Evolutionary conservation across 2,113 vertebrate genomes (phyloP).

Genomic region (Muntiacus reevesi): DNA sequence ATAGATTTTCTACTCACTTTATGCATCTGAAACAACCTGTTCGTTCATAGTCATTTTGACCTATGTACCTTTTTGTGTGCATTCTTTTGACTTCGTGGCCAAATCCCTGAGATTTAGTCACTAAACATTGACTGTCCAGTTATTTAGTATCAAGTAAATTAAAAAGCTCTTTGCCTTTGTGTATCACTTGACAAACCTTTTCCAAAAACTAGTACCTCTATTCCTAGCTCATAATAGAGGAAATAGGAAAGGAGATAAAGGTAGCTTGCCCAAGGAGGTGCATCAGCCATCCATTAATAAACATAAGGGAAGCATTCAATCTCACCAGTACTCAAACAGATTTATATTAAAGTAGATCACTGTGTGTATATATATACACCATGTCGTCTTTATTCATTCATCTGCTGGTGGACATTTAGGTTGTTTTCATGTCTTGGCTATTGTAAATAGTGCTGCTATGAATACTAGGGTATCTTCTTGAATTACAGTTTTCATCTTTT

Average conservation of each 20-base stretch:
- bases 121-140: neutral
- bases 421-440: neutral
- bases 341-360: neutral
- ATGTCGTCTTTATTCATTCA: neutral
- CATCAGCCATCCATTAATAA: neutral
- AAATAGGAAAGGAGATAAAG: neutral
- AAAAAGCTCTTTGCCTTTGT: neutral
- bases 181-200: neutral
- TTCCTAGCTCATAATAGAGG: neutral
- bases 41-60: neutral
- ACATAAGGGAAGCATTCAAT: neutral
- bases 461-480: neutral
- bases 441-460: neutral
- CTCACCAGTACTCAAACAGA: neutral
- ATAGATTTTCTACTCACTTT: neutral
- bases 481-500: neutral
- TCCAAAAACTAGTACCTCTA: neutral
- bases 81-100: neutral
- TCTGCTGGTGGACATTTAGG: neutral
- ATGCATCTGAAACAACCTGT: neutral
- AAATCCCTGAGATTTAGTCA: neutral
- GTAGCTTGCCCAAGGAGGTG: neutral
- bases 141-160: neutral
- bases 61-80: neutral
- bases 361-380: neutral